phyloP scores from a whole-genome alignment of 2,797 vertebrate genomes.

The Anniella stebbinsi region DNA sequence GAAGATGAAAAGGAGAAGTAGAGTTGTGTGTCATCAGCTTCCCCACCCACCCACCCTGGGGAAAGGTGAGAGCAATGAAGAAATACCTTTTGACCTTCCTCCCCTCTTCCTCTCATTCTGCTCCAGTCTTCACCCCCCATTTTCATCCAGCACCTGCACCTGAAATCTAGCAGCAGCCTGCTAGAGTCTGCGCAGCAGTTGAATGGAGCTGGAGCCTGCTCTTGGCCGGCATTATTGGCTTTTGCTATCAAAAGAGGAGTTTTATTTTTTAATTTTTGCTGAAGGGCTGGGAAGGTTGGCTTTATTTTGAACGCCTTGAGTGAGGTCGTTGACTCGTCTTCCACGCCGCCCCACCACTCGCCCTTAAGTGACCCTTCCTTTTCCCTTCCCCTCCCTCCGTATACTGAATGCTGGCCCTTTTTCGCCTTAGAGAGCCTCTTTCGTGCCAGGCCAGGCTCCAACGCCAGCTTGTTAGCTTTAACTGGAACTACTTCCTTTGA shows the following conservation, averaged over 20 bases:
- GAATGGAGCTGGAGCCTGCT: background rate
- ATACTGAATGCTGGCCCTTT: conserved; percentile 57
- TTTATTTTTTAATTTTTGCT: background rate
- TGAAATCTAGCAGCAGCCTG: background rate
- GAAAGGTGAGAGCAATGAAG: background rate
- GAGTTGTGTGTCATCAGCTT: too few relatives aligned
- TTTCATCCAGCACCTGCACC: background rate
- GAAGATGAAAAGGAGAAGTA: too few relatives aligned
- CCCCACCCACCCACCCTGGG: too few relatives aligned
- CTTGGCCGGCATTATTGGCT: background rate
- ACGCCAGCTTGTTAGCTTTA: conserved; percentile 74
- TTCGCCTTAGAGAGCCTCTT: conserved; percentile 67
- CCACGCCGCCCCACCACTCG: background rate
- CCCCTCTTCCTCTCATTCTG: background rate
- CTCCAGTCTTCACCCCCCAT: background rate
- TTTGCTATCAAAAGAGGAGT: background rate
- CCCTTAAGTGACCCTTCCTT: conserved; percentile 48
- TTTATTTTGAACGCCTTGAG: background rate
- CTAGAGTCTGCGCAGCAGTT: background rate
- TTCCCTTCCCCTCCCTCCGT: conserved; percentile 39
- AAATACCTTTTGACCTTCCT: background rate
- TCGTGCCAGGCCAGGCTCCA: conserved; percentile 64
- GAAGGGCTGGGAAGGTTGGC: background rate
- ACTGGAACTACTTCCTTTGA: conserved; percentile 80
- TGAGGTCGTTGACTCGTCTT: rapidly evolving